phyloP scores from a whole-genome alignment of 2,113 vertebrate species.

The Glaucidium brasilianum region DNA sequence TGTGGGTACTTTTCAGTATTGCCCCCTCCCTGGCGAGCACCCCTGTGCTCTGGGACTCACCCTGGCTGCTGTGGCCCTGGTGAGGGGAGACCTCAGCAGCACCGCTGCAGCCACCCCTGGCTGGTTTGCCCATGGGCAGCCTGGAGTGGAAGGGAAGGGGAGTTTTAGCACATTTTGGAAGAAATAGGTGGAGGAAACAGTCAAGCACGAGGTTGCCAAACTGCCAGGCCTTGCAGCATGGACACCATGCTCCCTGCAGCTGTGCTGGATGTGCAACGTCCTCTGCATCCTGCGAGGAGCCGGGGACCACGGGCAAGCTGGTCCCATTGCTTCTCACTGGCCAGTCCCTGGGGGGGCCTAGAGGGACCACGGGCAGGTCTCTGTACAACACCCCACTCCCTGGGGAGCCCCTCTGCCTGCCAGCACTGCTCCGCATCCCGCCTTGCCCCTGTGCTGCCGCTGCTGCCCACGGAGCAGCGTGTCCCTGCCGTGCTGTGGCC shows the following conservation, averaged over 20 bases:
- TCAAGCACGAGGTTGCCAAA: accelerated
- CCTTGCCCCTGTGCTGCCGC: accelerated
- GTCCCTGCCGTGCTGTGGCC: background rate
- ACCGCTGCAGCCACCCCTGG: background rate
- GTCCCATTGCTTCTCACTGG: background rate
- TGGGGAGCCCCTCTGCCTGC: background rate
- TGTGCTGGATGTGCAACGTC: accelerated
- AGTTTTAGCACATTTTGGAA: background rate
- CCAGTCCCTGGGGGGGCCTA: background rate
- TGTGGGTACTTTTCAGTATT: background rate
- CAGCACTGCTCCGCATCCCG: accelerated
- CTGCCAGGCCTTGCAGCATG: background rate
- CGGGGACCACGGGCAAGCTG: accelerated
- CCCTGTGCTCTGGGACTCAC: background rate
- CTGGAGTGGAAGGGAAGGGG: background rate
- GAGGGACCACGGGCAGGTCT: background rate
- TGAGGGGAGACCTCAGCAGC: background rate
- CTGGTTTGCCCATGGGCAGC: background rate
- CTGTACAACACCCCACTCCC: accelerated
- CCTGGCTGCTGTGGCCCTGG: background rate
- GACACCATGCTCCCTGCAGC: background rate
- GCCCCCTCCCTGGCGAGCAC: background rate
- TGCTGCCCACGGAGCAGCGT: accelerated
- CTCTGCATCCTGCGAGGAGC: background rate
- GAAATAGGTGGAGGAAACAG: background rate